These are phyloP conservation scores for Forbesichthys agassizii DNA, from an alignment of 2,113 vertebrate species.

Conservation along the genomic window DNA sequence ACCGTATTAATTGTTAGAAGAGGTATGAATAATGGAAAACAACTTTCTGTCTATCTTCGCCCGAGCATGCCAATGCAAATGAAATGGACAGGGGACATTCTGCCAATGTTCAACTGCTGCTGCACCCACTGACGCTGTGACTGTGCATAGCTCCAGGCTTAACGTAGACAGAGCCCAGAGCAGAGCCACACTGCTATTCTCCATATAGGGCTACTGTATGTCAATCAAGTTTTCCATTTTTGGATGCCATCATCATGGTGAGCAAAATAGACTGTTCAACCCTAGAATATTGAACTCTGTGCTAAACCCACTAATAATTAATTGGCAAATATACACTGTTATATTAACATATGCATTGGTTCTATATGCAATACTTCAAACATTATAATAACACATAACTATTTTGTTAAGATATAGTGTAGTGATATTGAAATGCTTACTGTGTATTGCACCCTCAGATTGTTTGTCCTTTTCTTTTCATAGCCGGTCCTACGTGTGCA, in stretches of 20 bases:
- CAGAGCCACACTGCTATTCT: constrained; percentile 33
- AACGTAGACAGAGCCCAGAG: constrained; percentile 38
- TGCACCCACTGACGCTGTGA: constrained; percentile 48
- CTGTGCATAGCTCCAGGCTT: constrained; percentile 36
- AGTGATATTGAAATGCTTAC: too few species aligned
- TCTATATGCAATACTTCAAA: too few species aligned
- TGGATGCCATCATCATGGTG: not conserved
- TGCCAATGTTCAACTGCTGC: constrained; percentile 64
- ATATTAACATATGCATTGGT: too few species aligned
- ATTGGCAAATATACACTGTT: too few species aligned
- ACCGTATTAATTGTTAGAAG: constrained; percentile 29
- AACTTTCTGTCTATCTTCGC: constrained; percentile 15
- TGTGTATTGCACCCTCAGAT: too few species aligned
- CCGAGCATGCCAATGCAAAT: constrained; percentile 47
- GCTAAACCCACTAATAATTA: too few species aligned
- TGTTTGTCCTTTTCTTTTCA: too few species aligned
- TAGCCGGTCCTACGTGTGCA: too few species aligned
- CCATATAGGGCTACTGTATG: not conserved
- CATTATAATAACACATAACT: too few species aligned
- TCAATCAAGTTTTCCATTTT: not conserved
- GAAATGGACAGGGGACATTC: constrained; percentile 47
- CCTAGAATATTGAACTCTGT: not conserved
- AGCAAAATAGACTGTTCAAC: not conserved
- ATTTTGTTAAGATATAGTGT: too few species aligned
- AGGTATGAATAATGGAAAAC: constrained; percentile 29